A percentile compares a stretch with the other conserved stretches of the same genome.
These are phyloP conservation scores for Melanogrammus aeglefinus DNA, from an alignment of 2,797 vertebrate species.

Conservation along the genomic window DNA sequence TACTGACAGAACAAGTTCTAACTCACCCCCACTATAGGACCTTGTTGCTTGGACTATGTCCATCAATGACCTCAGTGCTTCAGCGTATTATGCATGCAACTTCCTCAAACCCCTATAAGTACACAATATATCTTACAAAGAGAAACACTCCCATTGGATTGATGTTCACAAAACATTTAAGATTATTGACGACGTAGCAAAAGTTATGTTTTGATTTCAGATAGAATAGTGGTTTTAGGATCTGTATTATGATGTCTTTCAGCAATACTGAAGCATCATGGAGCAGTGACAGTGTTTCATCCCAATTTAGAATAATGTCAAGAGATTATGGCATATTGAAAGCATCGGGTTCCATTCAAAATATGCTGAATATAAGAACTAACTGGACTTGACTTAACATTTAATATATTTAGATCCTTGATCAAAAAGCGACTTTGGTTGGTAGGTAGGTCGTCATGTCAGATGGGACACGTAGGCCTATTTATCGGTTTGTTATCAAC, in stretches of 20 bases:
- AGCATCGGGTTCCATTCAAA: not conserved
- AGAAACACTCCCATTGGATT: not conserved
- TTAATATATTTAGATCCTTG: not conserved
- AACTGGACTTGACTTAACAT: not conserved
- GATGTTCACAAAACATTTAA: too few species aligned
- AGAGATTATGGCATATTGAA: not conserved
- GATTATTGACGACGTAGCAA: not conserved
- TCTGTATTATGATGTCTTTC: not conserved
- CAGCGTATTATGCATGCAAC: not conserved
- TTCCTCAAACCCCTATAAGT: not conserved
- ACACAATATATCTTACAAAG: not conserved
- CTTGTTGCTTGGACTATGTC: not conserved
- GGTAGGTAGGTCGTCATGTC: not conserved
- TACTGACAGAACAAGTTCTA: not conserved
- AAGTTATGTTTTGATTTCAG: not conserved
- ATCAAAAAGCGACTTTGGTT: not conserved
- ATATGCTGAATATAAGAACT: not conserved
- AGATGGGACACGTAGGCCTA: not conserved
- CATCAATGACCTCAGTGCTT: not conserved
- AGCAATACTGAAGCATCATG: not conserved
- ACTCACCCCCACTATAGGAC: not conserved
- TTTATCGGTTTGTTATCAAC: not conserved
- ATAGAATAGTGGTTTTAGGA: not conserved
- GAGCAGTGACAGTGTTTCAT: not conserved
- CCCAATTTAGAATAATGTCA: not conserved